These are phyloP conservation scores for Dipus sagitta DNA, from an alignment of 2,797 vertebrate species.

Conservation along the genomic window DNA sequence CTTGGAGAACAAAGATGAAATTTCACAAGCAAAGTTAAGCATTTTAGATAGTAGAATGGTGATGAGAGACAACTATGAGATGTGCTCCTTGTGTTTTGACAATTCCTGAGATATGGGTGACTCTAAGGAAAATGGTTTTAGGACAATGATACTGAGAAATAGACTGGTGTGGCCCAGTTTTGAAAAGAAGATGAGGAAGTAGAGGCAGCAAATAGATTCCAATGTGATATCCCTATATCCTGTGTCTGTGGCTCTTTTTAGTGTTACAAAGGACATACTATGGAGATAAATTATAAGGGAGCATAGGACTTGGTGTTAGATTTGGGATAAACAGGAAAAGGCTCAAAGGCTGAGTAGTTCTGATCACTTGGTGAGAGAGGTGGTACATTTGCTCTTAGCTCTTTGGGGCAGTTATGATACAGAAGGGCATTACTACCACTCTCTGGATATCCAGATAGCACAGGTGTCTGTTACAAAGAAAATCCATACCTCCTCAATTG, in stretches of 20 bases:
- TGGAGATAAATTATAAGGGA: not conserved
- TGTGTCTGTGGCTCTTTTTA: not conserved
- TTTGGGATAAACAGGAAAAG: not conserved
- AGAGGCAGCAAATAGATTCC: not conserved
- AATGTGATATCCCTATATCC: too few species aligned
- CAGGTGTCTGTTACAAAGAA: not conserved
- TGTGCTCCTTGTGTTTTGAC: not conserved
- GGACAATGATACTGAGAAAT: not conserved
- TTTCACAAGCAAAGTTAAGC: not conserved
- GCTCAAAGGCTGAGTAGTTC: not conserved
- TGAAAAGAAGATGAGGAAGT: conserved; percentile 15
- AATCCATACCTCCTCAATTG: not conserved
- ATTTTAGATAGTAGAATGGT: not conserved
- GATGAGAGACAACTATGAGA: not conserved
- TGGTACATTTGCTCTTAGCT: not conserved
- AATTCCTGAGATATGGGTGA: not conserved
- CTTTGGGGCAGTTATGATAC: not conserved
- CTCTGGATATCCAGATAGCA: conserved; percentile 28
- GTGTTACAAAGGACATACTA: not conserved
- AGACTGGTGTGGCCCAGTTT: not conserved
- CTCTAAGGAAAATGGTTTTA: not conserved
- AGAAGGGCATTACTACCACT: conserved; percentile 51
- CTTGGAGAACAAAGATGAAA: not conserved
- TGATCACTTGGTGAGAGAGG: not conserved
- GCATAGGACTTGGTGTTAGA: not conserved